Evolutionary conservation across 2,113 vertebrate species (phyloP), one percentile per base, ranked within the genome.

Genomic region (Cyprinus carpio): DNA sequence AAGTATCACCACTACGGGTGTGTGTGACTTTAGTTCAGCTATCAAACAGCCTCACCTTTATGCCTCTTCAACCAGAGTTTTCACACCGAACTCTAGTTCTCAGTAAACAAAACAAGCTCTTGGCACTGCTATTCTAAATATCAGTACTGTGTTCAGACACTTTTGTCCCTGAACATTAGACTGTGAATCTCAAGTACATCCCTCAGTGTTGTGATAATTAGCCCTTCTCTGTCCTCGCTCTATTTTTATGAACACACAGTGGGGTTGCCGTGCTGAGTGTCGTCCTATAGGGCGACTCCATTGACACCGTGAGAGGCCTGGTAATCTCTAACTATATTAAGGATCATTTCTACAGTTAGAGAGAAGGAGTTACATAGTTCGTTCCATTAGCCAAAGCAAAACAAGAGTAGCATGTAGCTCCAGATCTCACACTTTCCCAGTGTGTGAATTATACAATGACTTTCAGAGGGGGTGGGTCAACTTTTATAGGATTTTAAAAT

Each of bases 241-340:
- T 89, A 88, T 91, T 91, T 86, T 89, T 89, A 86, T 90, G 82
- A 82, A 13, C 40, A 62, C 64, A 27, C 82, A 87, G 85, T 83
- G 74, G 84, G 86, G 83, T 75, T 77, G 79, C 77, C 23, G 16
- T 78, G 88, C 80, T 79, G 80, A 82, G 87, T 87, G 82, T 40
- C 8, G 40, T 40, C 40, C 40, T 40, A 8, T 40, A 40, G 40
- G 40, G 40, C 86, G 88, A 89, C 77, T 87, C 78, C 89, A 87
- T 34, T 89, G 87, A 85, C 89, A 86, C 18, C 78, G 86, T 87
- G 75, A 76, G 82, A 80, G 82, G 25, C 76, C 71, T 37, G n/a
- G 67, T 69, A 85, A 88, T 88, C 87, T 84, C 88, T 56, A 87
- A 88, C 74, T 78, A 81, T 80, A 86, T 86, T 86, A 90, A 87